Evolutionary conservation across 2,113 vertebrate species (phyloP), one percentile per base, ranked within the genome.

Genomic region (Epinephelus cyanopodus): DNA sequence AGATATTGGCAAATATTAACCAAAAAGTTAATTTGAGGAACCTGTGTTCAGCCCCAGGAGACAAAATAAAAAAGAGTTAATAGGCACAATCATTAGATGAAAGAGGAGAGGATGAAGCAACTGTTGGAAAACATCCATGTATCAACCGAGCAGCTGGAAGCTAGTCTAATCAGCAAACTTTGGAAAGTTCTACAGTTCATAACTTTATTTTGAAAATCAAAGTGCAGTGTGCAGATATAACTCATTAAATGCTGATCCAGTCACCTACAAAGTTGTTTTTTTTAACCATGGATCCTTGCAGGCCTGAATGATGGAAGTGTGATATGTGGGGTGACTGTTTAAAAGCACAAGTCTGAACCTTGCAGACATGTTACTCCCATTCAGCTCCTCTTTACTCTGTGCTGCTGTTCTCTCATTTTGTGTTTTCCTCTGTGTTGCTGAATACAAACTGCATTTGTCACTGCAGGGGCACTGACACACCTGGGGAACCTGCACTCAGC

Each of bases 361-460:
- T 0, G 5, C 50, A 63, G 17, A 4, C 48, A 37, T 62, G 50
- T 53, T 70, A 52, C 48, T 47, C 52, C 53, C 23, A 6, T 25
- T 39, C 27, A 23, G 14, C 47, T 19, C 61, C 61, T 39, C 47
- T 71, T 27, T 52, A 12, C 53, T 68, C 14, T 33, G 63, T n/a
- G n/a, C 42, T 53, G 29, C 48, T 13, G 6, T 47, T 80, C 25
- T 72, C 29, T 57, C 6, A 23, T 37, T 68, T 45, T 74, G 47
- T 76, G n/a, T 79, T 23, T 15, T 75, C 11, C 56, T 50, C 39
- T 37, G 33, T 78, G 61, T 37, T 39, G 29, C 6, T 52, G 64
- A 84, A 57, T 39, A 75, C n/a, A 75, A 72, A 63, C 61, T 63
- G 25, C 23, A 18, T 88, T 61, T 25, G 10, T 84, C 67, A 47